These are phyloP conservation scores for Fratercula arctica DNA, from an alignment of 2,797 vertebrate genomes.

Conservation along the genomic window DNA sequence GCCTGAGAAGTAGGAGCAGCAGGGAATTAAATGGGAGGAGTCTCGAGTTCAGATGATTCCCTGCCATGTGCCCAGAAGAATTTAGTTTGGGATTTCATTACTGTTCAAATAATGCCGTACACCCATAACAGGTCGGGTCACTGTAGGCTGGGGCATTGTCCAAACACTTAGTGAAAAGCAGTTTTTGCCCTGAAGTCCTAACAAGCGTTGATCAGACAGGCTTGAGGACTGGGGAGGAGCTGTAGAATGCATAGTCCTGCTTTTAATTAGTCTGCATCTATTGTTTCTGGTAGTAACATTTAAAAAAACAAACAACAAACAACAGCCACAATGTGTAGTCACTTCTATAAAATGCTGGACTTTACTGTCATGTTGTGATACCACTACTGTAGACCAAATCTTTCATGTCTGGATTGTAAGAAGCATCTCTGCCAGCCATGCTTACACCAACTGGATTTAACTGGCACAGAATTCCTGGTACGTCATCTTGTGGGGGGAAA, in stretches of 20 bases:
- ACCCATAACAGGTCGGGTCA: neutral
- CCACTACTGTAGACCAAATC: neutral
- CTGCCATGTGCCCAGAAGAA: constrained; percentile 19
- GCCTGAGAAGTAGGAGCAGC: constrained; percentile 52
- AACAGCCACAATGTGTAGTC: neutral
- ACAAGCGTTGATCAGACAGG: neutral
- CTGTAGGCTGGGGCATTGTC: neutral
- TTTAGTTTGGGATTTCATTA: constrained; percentile 46
- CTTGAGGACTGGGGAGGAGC: neutral
- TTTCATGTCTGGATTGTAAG: neutral
- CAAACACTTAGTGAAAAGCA: neutral
- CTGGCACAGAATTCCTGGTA: neutral
- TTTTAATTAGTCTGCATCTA: constrained; percentile 33
- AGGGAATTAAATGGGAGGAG: constrained; percentile 61
- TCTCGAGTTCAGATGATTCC: neutral
- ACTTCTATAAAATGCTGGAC: neutral
- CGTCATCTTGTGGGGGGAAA: neutral
- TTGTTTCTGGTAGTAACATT: constrained; percentile 8
- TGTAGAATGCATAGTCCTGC: neutral
- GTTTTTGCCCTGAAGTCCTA: neutral
- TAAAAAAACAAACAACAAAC: neutral
- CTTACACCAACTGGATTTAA: neutral
- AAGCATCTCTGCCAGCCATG: neutral
- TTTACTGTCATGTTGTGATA: neutral
- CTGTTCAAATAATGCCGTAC: neutral